Conservation (phyloP, 53 echinoderm and acorn worm species). For the Holothuria leucospilota region DNA sequence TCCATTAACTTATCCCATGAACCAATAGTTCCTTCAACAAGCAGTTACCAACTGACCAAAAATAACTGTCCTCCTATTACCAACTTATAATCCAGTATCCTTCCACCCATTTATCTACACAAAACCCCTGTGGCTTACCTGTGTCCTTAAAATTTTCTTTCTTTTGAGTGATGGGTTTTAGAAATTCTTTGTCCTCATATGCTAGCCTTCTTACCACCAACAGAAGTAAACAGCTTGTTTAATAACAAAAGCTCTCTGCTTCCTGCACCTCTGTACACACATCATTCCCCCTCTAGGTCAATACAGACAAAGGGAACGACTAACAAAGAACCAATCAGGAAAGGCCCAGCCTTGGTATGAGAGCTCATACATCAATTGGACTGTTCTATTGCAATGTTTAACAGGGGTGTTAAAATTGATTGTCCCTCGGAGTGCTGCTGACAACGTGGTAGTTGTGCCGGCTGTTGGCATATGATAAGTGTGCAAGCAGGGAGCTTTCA, state of each 20-base stretch:
- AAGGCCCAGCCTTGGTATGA: conserved; percentile 27
- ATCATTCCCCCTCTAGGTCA: conserved; percentile 41
- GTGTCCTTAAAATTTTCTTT: conserved; percentile 26
- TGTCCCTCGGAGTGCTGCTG: no score
- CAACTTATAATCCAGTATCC: no score
- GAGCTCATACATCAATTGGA: conserved; percentile 22
- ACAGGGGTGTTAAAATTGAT: conserved; percentile 16
- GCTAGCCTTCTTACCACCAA: conserved; percentile 30
- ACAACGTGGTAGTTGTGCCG: no score
- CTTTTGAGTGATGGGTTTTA: conserved; percentile 39
- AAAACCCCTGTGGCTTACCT: conserved; percentile 47
- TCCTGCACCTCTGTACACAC: conserved; percentile 18
- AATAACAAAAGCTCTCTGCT: conserved; percentile 44
- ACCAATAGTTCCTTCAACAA: no score
- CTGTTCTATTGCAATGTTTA: conserved; percentile 18
- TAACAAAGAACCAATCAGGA: conserved; percentile 45
- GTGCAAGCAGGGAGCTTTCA: no score
- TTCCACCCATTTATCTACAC: neutral
- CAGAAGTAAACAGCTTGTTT: conserved; percentile 49
- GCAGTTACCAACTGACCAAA: no score
- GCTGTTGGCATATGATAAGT: no score
- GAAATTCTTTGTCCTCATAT: conserved; percentile 47
- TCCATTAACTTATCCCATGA: no score
- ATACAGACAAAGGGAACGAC: conserved; percentile 26
- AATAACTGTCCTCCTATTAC: no score